These are phyloP conservation scores for Perognathus longimembris DNA, from an alignment of 2,113 vertebrate genomes.

Conservation along the genomic window DNA sequence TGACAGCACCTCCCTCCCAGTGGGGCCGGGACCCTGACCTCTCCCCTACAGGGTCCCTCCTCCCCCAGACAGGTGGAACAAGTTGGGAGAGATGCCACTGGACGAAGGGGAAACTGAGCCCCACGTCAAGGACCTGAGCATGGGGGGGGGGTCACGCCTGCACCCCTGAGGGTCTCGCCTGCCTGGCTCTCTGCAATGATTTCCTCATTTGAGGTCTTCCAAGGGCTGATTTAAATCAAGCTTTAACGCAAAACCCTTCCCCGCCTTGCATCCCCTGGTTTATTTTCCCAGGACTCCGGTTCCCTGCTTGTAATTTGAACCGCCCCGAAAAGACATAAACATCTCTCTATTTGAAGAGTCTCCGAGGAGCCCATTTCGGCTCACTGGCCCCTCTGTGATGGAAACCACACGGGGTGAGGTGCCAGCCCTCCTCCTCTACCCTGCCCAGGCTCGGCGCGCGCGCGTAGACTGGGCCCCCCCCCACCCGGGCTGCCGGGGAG, in stretches of 20 bases:
- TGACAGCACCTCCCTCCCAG: not conserved
- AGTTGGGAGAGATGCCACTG: not conserved
- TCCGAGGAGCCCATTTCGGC: not conserved
- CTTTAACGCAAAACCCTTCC: conserved; percentile 32
- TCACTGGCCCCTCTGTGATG: not conserved
- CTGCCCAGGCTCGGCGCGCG: not conserved
- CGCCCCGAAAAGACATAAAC: conserved; percentile 66
- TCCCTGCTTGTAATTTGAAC: conserved; percentile 80
- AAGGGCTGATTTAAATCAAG: conserved; percentile 62
- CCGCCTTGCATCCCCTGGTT: conserved; percentile 73
- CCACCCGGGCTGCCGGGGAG: not conserved
- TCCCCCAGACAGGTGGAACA: not conserved
- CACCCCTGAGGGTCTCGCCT: not conserved
- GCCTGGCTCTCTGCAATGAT: not conserved
- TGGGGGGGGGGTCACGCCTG: not conserved
- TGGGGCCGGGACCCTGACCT: not conserved
- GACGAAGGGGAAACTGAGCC: not conserved
- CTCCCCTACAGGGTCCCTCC: fast-evolving
- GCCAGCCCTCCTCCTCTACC: not conserved
- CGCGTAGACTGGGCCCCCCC: fast-evolving
- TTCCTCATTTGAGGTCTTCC: conserved; percentile 43
- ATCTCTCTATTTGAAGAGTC: conserved; percentile 73
- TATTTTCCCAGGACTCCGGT: conserved; percentile 77
- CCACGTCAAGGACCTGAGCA: fast-evolving
- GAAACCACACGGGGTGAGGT: not conserved